Conservation (phyloP, 2,888 invertebrate genomes). For the Phyllotreta cruciferae region DNA sequence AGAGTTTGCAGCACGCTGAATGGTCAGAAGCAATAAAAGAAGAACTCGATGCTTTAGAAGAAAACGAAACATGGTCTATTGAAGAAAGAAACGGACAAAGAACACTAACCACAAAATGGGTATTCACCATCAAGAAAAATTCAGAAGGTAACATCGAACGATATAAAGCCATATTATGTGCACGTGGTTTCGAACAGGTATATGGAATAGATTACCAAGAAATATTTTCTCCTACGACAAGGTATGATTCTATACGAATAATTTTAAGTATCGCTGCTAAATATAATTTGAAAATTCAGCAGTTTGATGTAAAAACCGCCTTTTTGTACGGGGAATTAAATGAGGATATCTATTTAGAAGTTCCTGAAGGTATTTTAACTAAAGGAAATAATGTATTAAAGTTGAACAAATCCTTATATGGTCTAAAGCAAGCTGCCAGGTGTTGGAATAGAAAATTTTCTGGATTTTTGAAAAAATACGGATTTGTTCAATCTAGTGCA, state of each 20-base stretch:
- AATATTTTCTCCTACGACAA: slow-evolving; percentile 14
- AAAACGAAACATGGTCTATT: slow-evolving; percentile 13
- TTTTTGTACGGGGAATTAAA: slow-evolving; percentile 14
- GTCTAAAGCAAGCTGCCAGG: slow-evolving; percentile 9
- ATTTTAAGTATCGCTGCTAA: slow-evolving; percentile 8
- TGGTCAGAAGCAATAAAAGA: slow-evolving; percentile 15
- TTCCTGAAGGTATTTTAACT: neutral
- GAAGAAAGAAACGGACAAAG: too few relatives aligned
- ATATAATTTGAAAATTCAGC: slow-evolving; percentile 3
- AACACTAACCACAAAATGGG: slow-evolving; percentile 12
- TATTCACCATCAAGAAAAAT: slow-evolving; percentile 13
- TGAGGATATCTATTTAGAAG: slow-evolving; percentile 4
- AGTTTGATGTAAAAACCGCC: slow-evolving; percentile 14
- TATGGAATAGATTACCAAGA: slow-evolving; percentile 18
- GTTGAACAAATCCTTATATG: slow-evolving; percentile 18
- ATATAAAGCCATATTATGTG: slow-evolving; percentile 20
- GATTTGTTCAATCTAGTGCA: slow-evolving; percentile 9
- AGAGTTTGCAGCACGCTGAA: neutral
- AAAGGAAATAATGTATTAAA: neutral
- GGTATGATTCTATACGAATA: slow-evolving; percentile 18
- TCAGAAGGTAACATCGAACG: slow-evolving; percentile 5
- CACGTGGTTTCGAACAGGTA: slow-evolving; percentile 12
- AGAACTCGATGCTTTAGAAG: slow-evolving; percentile 5
- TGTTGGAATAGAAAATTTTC: slow-evolving; percentile 11
- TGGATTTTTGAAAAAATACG: slow-evolving; percentile 5